Percentiles rank a stretch among this genome's conserved stretches.
Evolutionary conservation across 2,797 vertebrate species (phyloP).

Genomic region (Aeoliscus strigatus): DNA sequence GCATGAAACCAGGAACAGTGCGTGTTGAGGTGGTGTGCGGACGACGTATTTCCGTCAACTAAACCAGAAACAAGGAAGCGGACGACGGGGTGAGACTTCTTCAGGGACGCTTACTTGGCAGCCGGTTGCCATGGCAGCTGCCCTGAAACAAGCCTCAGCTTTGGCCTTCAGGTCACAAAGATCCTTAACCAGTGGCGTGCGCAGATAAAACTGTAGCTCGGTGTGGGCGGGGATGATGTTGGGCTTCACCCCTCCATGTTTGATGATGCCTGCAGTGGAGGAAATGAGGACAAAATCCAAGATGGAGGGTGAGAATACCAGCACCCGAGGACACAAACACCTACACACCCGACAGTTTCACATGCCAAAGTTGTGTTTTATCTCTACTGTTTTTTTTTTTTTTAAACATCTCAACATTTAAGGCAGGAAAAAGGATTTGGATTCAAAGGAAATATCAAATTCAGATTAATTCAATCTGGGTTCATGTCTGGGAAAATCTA

Average conservation of each 20-base stretch:
- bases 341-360: background rate
- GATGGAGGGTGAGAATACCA: background rate
- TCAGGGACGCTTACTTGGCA: conserved; percentile 76
- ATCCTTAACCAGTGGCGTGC: conserved; percentile 77
- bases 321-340: background rate
- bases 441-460: too few relatives aligned
- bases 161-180: conserved; percentile 78
- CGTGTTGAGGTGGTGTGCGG: too few relatives aligned
- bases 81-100: background rate
- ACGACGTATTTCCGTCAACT: too few relatives aligned
- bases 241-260: conserved; percentile 84
- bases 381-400: background rate
- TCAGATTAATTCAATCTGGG: too few relatives aligned
- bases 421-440: too few relatives aligned
- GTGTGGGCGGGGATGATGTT: conserved; percentile 87
- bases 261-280: conserved; percentile 80
- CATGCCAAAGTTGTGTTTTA: background rate
- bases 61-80: too few relatives aligned
- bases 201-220: conserved; percentile 82
- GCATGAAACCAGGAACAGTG: conserved; percentile 26
- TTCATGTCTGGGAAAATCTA: too few relatives aligned
- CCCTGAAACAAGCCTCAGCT: conserved; percentile 83
- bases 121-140: conserved; percentile 83
- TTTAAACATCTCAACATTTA: background rate
- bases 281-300: background rate